Evolutionary conservation across 2,113 vertebrate species (phyloP), one percentile per base, ranked within the genome.

Genomic region (Rhineura floridana): DNA sequence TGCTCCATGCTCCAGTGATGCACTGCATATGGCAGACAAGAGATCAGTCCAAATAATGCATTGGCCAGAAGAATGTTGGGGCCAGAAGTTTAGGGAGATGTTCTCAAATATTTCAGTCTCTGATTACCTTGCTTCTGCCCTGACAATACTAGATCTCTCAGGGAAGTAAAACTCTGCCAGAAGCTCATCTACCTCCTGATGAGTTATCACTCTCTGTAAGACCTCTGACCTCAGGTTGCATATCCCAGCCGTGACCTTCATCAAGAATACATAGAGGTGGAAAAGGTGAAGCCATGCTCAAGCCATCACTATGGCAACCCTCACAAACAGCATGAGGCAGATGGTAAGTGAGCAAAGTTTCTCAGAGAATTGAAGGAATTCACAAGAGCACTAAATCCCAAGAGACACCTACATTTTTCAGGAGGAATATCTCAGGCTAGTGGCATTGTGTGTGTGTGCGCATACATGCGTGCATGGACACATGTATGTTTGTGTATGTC

Each of bases 211-310:
- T 88, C 87, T 88, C 81, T 33, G 59, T 76, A 67, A 77, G 87
- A 88, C 87, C 87, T 88, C 36, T 83, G 81, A 88, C 87, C 81
- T 88, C 80, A 88, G 87, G 87, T 83, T 88, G 87, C 80, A 77
- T 88, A 77, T 88, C 81, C 81, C 72, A 88, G 81, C 87, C 87
- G 36, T 88, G 87, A 88, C 87, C 87, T 88, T 88, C 81, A 88
- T 88, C 87, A 88, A 77, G 87, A 88, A 88, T 88, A 88, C 87
- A 88, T 83, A 88, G 87, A 88, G 87, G 72, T 83, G 81, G 87
- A 69, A 88, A 83, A 88, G 81, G 87, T 83, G 87, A 88, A 83
- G 46, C 81, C 11, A 23, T 77, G 87, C 81, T 83, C 44, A 76
- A 67, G 55, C 59, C 59, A 88, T 88, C 59, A 5, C 87, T 83